Conservation (phyloP, 37 sponge, comb jelly and placozoan genomes). For the Bolinopsis microptera region DNA sequence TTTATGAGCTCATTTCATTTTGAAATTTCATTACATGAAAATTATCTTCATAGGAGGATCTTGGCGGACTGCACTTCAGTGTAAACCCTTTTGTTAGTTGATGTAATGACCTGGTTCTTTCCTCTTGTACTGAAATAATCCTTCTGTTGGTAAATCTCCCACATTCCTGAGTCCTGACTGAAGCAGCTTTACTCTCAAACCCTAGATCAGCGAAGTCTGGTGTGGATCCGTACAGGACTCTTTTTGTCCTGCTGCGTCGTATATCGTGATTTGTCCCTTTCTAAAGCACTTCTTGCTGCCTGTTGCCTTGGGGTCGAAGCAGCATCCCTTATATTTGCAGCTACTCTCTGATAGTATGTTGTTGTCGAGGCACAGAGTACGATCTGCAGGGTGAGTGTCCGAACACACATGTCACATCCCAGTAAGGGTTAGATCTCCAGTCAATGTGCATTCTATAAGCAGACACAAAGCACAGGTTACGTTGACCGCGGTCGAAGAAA, state of each 20-base stretch:
- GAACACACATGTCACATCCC: neutral
- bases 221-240: neutral
- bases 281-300: neutral
- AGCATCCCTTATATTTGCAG: neutral
- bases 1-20: too few relatives aligned
- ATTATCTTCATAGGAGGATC: too few relatives aligned
- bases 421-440: neutral
- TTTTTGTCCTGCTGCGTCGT: neutral
- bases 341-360: neutral
- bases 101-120: neutral
- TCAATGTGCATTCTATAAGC: neutral
- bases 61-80: neutral
- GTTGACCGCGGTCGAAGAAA: neutral
- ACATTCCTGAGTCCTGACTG: neutral
- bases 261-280: constrained; percentile 14
- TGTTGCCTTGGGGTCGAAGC: neutral
- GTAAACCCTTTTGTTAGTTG: neutral
- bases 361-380: neutral
- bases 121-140: neutral
- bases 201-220: neutral
- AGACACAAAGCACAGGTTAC: neutral
- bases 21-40: too few relatives aligned
- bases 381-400: neutral
- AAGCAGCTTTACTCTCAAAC: neutral
- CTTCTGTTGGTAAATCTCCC: neutral